These are phyloP conservation scores for Gallinago solitaria DNA, from an alignment of 2,797 vertebrate genomes.

Conservation along the genomic window DNA sequence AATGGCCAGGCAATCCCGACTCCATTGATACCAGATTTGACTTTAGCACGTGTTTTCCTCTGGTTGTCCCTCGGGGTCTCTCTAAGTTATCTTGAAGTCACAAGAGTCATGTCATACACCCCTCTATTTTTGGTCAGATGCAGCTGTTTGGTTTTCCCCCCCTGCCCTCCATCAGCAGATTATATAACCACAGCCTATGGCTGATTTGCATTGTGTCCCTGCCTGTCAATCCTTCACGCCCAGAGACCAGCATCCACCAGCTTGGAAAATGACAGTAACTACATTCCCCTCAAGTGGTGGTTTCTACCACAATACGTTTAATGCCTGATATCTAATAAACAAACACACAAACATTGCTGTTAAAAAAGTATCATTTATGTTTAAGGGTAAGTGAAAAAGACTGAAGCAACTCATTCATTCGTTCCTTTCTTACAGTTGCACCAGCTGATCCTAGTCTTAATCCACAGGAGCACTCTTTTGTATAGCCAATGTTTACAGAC, in stretches of 20 bases:
- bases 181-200: conserved; percentile 38
- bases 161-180: conserved; percentile 15
- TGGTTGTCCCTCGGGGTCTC: neutral
- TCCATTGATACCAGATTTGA: neutral
- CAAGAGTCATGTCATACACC: neutral
- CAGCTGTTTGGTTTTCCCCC: conserved; percentile 44
- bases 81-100: neutral
- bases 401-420: neutral
- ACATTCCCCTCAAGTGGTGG: neutral
- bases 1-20: neutral
- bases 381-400: neutral
- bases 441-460: neutral
- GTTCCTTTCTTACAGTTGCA: neutral
- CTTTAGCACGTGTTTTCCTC: neutral
- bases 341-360: neutral
- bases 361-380: neutral
- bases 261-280: neutral
- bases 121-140: conserved; percentile 27
- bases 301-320: neutral
- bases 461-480: neutral
- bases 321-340: neutral
- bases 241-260: neutral
- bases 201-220: conserved; percentile 29
- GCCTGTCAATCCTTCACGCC: neutral
- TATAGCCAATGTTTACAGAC: neutral